Evolutionary conservation across 2,797 vertebrate species (phyloP), one percentile per base, ranked within the genome.

Genomic region (Cynopterus sphinx): DNA sequence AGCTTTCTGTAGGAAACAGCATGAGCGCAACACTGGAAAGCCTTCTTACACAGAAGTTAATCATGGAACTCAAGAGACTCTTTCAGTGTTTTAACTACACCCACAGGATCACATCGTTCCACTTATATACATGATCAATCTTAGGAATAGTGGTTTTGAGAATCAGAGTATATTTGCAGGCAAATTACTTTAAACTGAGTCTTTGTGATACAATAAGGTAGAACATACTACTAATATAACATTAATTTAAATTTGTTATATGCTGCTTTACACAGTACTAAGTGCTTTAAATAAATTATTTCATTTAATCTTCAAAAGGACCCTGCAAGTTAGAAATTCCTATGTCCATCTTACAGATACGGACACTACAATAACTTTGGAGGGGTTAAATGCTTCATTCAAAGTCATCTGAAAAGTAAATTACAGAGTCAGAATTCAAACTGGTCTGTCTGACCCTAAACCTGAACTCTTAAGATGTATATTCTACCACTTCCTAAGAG

Each of bases 181-280:
- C 31, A 96, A 89, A 73, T 51, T 73, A 92, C 84, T 68, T 93
- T 70, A 81, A 95, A 71, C 13, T 31, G 71, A 39, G 21, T 81
- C 33, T 41, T 46, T 65, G 39, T 41, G 49, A 85, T 61, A 7
- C 0, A 36, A 49, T 31, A 39, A 87, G 86, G n/a, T 70, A 75
- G 12, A 33, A 22, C 22, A 75, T 46, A 46, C 17, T 53, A 67
- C 22, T 87, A 73, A 79, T 15, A 74, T 5, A 87, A 53, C 5
- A 57, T 9, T 55, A 71, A 55, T 65, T 84, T 81, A 36, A 89
- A 85, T 94, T 63, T 46, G 43, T 36, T 71, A 3, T 61, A 57
- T 65, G 75, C 39, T 53, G 53, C 74, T 73, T 73, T 26, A 91
- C 12, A 91, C 1, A 74, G 68, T 57, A 41, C 24, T 43, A 86